Base-by-base conservation (phyloP, 2,888 invertebrate species). In the Watsonalla binaria region DNA sequence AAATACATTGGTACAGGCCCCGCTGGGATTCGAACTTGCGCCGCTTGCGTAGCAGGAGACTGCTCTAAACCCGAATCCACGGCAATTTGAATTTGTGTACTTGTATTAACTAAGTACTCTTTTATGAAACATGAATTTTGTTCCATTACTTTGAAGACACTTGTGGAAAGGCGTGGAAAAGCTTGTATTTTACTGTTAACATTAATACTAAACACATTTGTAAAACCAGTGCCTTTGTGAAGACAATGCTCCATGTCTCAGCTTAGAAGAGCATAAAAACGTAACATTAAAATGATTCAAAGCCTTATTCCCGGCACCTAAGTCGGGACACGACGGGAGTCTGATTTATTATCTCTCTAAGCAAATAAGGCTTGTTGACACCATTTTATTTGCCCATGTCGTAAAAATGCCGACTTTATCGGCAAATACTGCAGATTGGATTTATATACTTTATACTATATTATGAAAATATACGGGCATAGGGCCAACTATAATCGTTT, bases 341-440 rank as follows among this genome's bases (percentile, higher is more conserved):
- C 62, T 55, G 66, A 78, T 78, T 82, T 82, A 84, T 84, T 80
- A 72, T 67, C 50, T 59, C 65, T 79, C 79, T 80, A 76, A 81
- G 76, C 75, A 83, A 86, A 85, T 82, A 85, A 63, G 59, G 58
- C 59, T 58, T 78, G 73, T 80, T 79, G 77, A 76, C 76, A 68
- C 59, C 67, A 68, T 66, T 71, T 76, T 79, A 82, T 80, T 76
- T 74, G 70, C 64, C 62, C 73, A 76, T 70, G 9, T 74, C 79
- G 73, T 81, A 80, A 80, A 79, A 24, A 67, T 66, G 55, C 62
- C 63, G 60, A 61, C 68, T 76, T 76, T 79, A 67, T 61, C 51
- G 60, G 63, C 64, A 65, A 64, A 63, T 58, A 69, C 47, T 51
- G 54, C 39, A 59, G 58, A 60, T 62, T 65, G 60, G 58, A 51